These are phyloP conservation scores for Bradypodion ventrale DNA, from an alignment of 2,797 vertebrate genomes.

Conservation along the genomic window DNA sequence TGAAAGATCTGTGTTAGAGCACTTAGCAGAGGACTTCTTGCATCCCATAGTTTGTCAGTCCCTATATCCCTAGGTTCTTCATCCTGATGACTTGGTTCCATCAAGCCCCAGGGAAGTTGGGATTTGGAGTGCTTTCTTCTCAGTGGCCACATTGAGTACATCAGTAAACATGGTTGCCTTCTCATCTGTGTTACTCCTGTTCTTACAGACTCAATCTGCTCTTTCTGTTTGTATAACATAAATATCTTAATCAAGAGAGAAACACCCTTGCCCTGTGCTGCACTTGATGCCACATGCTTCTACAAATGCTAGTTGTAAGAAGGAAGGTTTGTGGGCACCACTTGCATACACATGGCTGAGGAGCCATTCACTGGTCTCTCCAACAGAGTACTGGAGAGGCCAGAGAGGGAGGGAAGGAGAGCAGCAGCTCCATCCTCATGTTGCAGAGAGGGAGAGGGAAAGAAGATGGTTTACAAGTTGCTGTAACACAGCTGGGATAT, in stretches of 20 bases:
- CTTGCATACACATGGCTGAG: background rate
- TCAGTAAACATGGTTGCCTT: background rate
- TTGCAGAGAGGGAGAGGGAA: background rate
- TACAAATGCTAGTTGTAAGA: background rate
- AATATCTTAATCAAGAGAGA: background rate
- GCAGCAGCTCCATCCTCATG: background rate
- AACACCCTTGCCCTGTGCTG: background rate
- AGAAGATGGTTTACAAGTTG: background rate
- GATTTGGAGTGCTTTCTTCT: background rate
- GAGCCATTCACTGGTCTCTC: background rate
- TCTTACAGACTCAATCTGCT: too few species aligned
- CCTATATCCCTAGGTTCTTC: background rate
- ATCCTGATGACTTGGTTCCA: background rate
- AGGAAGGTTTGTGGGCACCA: background rate
- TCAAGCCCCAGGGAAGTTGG: background rate
- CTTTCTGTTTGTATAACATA: background rate
- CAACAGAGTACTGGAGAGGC: background rate
- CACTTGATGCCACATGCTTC: background rate
- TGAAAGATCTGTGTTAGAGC: background rate
- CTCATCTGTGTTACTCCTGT: background rate
- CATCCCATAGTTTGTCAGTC: background rate
- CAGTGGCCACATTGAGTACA: background rate
- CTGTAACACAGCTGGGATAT: background rate
- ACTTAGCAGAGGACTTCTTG: background rate
- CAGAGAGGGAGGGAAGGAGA: background rate